Base-by-base conservation (phyloP, 2,113 vertebrate genomes). In the Drymodes brunneopygia region DNA sequence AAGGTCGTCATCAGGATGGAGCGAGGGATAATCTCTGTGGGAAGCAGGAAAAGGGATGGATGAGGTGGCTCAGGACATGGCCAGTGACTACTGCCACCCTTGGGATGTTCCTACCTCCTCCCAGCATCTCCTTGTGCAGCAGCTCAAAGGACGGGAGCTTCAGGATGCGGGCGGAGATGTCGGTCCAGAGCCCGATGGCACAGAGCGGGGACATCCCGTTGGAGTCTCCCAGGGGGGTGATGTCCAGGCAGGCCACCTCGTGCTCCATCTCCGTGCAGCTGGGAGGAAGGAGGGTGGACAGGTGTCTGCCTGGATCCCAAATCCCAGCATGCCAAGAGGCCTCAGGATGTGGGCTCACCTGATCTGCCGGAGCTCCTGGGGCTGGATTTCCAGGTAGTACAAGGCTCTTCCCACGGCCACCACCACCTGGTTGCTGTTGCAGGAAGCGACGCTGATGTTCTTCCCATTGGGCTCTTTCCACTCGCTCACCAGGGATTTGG, bases 1-100 rank as follows among this genome's bases (percentile, higher is more conserved):
- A 99, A 99, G 35, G 99, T 99, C 5, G 99, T 99, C 99, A 99
- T 99, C 94, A 99, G 98, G 97, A 99, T 99, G 69, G 99, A 99
- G 31, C 99, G 99, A 72, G 99, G 99, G 83, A 99, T 99, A 82
- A 99, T 99, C 96, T 99, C 99, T 99, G 97, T 5, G 27, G 44
- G 77, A 40, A 71, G 74, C 75, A 69, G 12, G 27, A 13, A 35
- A 12, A 54, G 24, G 28, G 29, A 44, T 29, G n/a, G 78, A 7
- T 33, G 67, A 77, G 27, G 54, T 44, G 5, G 12, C 64, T 21
- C 24, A 5, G 1, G 5, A 31, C 57, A 20, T 4, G 0, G 8
- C 2, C 54, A 54, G 15, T 1, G 36, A n/a, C 8, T 3, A 2
- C 42, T 36, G 36, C 15, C 47, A 58, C 44, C 69, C 35, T 65